Base-by-base conservation (phyloP, 2,113 vertebrate species). In the Laticauda colubrina region DNA sequence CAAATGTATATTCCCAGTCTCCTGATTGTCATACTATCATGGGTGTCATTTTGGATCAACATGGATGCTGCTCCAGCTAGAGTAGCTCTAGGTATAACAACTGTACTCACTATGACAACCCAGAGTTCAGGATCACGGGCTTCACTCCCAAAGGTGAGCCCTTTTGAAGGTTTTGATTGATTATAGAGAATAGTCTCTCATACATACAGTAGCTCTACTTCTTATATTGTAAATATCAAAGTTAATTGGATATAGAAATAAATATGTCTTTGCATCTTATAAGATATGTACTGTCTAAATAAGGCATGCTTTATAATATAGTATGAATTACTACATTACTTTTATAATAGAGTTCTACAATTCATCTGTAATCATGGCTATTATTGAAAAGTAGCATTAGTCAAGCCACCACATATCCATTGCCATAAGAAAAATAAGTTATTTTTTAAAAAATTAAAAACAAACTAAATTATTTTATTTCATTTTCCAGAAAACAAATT, bases 81-180 rank as follows among this genome's bases (percentile, higher is more conserved):
- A 64, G 99, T 99, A 89, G 99, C 99, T 12, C 97, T 99, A 93
- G 99, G 99, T 86, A 99, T 99, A 97, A 99, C 99, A 85, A 99
- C 99, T 0, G 99, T 99, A 24, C 98, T 99, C 91, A 99, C 99
- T 1, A 99, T 99, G 99, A 99, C 99, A 18, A 99, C 99, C 3
- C 99, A 99, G 97, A 99, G 99, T 88, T 99, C 99, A 8, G 99
- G 99, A 23, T 99, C 99, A 91, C 97, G 99, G 92, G 99, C 99
- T 0, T 99, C 99, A 12, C 97, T 99, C 92, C 99, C 99, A 7
- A 99, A 99, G 98, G 98, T 98, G 95, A 92, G 96, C 51, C 51
- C 64, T 59, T 39, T 43, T 91, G 91, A 87, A 14, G n/a, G 7
- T 61, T 86, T 43, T 89, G 18, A 9, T 87, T 85, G 12, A 89